Evolutionary conservation across 2,888 invertebrate genomes (phyloP).

Genomic region (Protonemura montana): DNA sequence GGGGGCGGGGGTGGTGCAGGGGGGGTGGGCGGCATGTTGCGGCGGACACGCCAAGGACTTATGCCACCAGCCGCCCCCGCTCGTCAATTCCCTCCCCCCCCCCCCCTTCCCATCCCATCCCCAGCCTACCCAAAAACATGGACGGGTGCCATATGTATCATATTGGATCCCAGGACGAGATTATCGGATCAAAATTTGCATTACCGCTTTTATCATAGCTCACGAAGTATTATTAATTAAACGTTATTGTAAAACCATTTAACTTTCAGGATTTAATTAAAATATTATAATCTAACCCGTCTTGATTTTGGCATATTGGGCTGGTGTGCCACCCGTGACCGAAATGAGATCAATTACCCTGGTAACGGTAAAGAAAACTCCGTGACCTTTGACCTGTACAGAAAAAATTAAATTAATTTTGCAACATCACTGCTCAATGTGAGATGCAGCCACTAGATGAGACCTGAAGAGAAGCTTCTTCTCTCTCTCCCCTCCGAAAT

Average conservation of each 20-base stretch:
- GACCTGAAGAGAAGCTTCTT: background rate
- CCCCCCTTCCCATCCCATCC: background rate
- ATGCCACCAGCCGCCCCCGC: background rate
- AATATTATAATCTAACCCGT: background rate
- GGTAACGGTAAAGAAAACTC: background rate
- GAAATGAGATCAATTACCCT: background rate
- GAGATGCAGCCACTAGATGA: background rate
- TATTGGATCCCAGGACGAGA: constrained; percentile 27
- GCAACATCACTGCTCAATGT: too few relatives aligned
- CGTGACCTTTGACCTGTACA: background rate
- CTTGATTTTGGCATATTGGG: constrained; percentile 17
- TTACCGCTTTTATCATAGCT: constrained; percentile 29
- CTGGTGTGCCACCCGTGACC: background rate
- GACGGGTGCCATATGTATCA: constrained; percentile 36
- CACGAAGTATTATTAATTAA: constrained; percentile 30
- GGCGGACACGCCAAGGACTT: constrained; percentile 34
- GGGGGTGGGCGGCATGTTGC: constrained; percentile 32
- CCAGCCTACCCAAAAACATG: background rate
- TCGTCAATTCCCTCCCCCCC: background rate
- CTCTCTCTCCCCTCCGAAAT: background rate
- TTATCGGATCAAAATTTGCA: constrained; percentile 42
- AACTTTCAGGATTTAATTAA: constrained; percentile 35
- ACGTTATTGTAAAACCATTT: constrained; percentile 37
- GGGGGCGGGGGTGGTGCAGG: constrained; percentile 10
- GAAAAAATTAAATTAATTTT: too few relatives aligned